A percentile compares a stretch with the other conserved stretches of the same genome.
Evolutionary conservation across 1,140 invertebrate genomes (phyloP).

Genomic region (Gonatopus flavifemur): DNA sequence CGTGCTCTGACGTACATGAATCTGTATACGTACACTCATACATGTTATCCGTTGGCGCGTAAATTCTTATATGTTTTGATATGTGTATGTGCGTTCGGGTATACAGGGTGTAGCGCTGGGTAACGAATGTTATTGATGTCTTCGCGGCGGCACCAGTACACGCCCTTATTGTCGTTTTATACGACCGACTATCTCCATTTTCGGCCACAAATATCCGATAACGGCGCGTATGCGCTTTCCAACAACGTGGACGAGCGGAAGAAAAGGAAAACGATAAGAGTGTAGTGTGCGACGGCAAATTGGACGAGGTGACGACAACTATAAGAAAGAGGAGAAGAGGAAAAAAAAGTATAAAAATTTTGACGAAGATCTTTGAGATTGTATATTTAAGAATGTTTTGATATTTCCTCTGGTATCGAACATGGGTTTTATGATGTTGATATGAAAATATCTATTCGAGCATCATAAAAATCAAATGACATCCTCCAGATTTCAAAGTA

Average conservation of each 20-base stretch:
- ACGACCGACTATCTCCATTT: slow-evolving; percentile 37
- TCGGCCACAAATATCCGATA: slow-evolving; percentile 40
- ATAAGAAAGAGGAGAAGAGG: too few relatives aligned
- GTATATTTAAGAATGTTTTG: too few relatives aligned
- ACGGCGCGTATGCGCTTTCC: slow-evolving; percentile 24
- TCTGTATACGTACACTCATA: not conserved
- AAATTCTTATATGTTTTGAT: too few relatives aligned
- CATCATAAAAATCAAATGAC: too few relatives aligned
- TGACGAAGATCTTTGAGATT: too few relatives aligned
- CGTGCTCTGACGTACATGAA: not conserved
- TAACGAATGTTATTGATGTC: slow-evolving; percentile 50
- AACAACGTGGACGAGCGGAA: slow-evolving; percentile 18
- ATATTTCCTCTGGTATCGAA: too few relatives aligned
- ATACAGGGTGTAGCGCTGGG: slow-evolving; percentile 29
- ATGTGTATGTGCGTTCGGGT: slow-evolving; percentile 3
- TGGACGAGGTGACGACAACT: too few relatives aligned
- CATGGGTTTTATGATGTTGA: too few relatives aligned
- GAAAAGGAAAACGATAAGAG: too few relatives aligned
- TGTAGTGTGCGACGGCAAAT: slow-evolving; percentile 23
- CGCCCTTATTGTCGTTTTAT: slow-evolving; percentile 45
- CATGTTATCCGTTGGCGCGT: slow-evolving; percentile 7
- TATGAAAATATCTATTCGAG: too few relatives aligned
- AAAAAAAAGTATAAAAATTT: too few relatives aligned
- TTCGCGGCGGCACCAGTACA: slow-evolving; percentile 13
- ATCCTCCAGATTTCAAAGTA: too few relatives aligned